Conservation (phyloP, 2,113 vertebrate species). For the Psittacara wagleri region DNA sequence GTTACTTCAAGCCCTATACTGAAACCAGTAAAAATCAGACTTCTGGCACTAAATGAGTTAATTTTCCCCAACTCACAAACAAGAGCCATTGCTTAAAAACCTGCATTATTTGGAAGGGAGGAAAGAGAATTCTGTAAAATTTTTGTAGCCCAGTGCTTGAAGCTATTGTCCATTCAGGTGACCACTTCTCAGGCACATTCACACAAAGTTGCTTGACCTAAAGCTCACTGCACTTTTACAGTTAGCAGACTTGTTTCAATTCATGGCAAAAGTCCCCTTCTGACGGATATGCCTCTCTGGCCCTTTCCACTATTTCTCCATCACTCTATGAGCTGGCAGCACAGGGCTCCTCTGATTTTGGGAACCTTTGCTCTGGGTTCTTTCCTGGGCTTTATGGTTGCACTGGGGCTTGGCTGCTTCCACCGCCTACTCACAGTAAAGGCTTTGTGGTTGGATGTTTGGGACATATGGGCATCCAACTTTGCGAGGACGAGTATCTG, state of each 20-base stretch:
- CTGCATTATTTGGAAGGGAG: neutral
- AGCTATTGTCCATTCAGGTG: neutral
- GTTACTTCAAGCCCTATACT: neutral
- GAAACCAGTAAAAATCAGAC: neutral
- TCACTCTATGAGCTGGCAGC: neutral
- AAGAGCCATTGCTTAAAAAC: neutral
- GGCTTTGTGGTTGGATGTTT: neutral
- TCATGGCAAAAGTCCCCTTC: neutral
- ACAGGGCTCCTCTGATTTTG: neutral
- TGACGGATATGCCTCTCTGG: neutral
- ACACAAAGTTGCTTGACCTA: neutral
- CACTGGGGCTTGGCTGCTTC: neutral
- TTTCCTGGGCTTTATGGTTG: neutral
- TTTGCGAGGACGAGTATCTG: neutral
- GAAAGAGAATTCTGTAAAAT: neutral
- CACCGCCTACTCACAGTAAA: accelerated
- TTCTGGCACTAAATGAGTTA: neutral
- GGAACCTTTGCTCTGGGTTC: neutral
- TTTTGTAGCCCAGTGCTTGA: neutral
- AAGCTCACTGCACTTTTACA: neutral
- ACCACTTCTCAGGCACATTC: neutral
- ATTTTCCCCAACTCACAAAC: neutral
- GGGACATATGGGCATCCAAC: neutral
- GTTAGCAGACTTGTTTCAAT: neutral
- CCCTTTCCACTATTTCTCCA: neutral